Evolutionary conservation across 2,888 invertebrate species (phyloP), one percentile per base, ranked within the genome.

Genomic region (Cactoblastis cactorum): DNA sequence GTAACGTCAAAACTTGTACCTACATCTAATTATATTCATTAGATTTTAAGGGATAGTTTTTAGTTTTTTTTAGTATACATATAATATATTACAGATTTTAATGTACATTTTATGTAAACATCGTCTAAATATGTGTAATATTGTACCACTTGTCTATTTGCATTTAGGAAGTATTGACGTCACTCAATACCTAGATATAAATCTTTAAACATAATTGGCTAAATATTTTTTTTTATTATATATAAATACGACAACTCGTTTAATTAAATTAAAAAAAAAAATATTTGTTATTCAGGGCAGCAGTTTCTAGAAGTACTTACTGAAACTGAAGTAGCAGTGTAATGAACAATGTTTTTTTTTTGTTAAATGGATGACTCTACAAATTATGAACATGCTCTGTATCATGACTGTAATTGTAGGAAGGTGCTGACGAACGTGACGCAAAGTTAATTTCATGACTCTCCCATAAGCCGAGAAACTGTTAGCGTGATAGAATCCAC

Each of bases 391-490:
- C 6, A 6, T 4, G 3, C 9, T 9, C 28, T 9, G 8, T 28
- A 28, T 28, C 28, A 28, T 28, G 6, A 17, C 5, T 37, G 11
- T 18, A 38, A 24, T 24, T 12, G 12, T 24, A 14, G 41, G 14
- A 28, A 43, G 43, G 28, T 43, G 43, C n/a, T 43, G 28, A 43
- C 28, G 43, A 15, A 43, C 43, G 28, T 28, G 43, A n/a, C 28
- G 15, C n/a, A n/a, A 39, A 15, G 24, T 43, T 43, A 17, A 43
- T 43, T 32, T 28, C 28, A 43, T 28, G 43, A 17, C 28, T 28
- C 28, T 35, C 47, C 35, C 28, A 48, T 37, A 37, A 48, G 9
- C 47, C 28, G 15, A 48, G 47, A 48, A 48, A 28, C 19, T 33
- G 18, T 24, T 48, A 8, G 24, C 47, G 28, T 48, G 47, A n/a